Base-by-base conservation (phyloP, 2,888 invertebrate species). In the Allophyes oxyacanthae region DNA sequence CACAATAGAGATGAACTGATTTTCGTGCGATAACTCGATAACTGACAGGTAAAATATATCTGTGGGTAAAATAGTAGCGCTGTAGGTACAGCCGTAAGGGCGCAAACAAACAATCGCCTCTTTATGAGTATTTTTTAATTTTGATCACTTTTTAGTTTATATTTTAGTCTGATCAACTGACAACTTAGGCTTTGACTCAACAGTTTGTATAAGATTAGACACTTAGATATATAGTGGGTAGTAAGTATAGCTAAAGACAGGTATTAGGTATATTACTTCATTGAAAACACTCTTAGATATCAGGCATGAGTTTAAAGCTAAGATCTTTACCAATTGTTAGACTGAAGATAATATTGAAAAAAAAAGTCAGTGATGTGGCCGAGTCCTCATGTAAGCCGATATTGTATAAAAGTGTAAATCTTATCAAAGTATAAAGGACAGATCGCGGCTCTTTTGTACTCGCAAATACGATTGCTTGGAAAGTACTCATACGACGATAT, bases 371-470 rank as follows among this genome's bases (percentile, higher is more conserved):
- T 34, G 10, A 11, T 40, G 3, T 44, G 34, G 11, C 37, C 9
- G 14, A 46, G 26, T 28, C 38, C 1, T 40, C 48, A 48, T n/a
- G 32, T 36, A 46, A 46, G 46, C 34, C 14, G 37, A 70, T 54
- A 37, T 43, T 38, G 13, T 50, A 44, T n/a, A 49, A 43, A 32
- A 48, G 33, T 49, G 44, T 61, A 50, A 62, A 66, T 63, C 45
- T 52, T 72, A 60, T 64, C 51, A 59, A 50, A 55, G 26, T 26
- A 32, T 50, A 33, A 38, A 55, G 43, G 48, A 48, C 62, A 46
- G 13, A 54, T 61, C 15, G 36, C 26, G 34, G 11, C 34, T 63
- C 62, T 52, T 66, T 66, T 71, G 30, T 51, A 26, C 40, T 40
- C 46, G 45, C 28, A 52, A 52, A 49, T 52, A 66, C 30, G 40